Evolutionary conservation across 2,113 vertebrate species (phyloP).

Genomic region (Bos taurus): ARS-UCD2.0 NC_037337.1:44754501-44755000

Average conservation of each 20-base stretch:
- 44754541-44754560: background rate
- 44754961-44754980: background rate
- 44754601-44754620: background rate
- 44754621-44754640: background rate
- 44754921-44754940: background rate
- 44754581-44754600: background rate
- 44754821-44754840: background rate
- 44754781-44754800: background rate
- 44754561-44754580: background rate
- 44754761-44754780: background rate
- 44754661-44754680: background rate
- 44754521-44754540: background rate
- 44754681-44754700: background rate
- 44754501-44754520: background rate
- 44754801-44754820: background rate
- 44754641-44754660: background rate
- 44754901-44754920: background rate
- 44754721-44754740: background rate
- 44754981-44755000: constrained; percentile 6
- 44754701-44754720: background rate
- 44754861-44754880: constrained; percentile 14
- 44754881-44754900: background rate
- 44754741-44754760: background rate
- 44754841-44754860: background rate
- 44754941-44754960: background rate